phyloP scores from a whole-genome alignment of 1,140 invertebrate genomes.

The Diploscapter pachys region DNA sequence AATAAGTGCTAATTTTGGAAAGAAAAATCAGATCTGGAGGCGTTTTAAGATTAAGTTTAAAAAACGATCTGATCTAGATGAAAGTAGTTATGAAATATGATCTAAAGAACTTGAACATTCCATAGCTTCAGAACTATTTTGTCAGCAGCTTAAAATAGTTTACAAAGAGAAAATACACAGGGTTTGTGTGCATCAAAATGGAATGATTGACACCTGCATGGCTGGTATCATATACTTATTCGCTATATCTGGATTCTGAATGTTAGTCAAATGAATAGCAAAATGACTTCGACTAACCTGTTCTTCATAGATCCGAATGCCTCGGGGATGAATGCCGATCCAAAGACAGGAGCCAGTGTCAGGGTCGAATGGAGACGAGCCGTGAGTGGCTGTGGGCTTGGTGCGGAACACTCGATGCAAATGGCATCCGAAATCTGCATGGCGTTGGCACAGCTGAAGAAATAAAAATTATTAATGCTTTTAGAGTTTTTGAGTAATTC shows the following conservation, averaged over 20 bases:
- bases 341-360: constrained; percentile 48
- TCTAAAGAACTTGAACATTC: background rate
- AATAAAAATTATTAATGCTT: background rate
- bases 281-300: constrained; percentile 33
- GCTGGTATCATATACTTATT: constrained; percentile 25
- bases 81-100: background rate
- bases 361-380: constrained; percentile 29
- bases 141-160: no score
- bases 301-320: constrained; percentile 59
- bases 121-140: background rate
- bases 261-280: background rate
- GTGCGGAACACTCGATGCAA: constrained; percentile 58
- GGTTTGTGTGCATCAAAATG: constrained; percentile 15
- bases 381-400: constrained; percentile 28
- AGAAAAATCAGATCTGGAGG: no score
- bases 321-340: constrained; percentile 60
- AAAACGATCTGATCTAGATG: background rate
- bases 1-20: no score
- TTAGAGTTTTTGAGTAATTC: no score
- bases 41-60: background rate
- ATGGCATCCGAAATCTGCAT: constrained; percentile 62
- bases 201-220: constrained; percentile 12
- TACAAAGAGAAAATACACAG: background rate
- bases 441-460: constrained; percentile 45
- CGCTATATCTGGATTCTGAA: constrained; percentile 21